Percentiles rank a stretch among this genome's conserved stretches.
Conservation (phyloP, 2,797 vertebrate genomes). For the Pelodytes ibericus region DNA sequence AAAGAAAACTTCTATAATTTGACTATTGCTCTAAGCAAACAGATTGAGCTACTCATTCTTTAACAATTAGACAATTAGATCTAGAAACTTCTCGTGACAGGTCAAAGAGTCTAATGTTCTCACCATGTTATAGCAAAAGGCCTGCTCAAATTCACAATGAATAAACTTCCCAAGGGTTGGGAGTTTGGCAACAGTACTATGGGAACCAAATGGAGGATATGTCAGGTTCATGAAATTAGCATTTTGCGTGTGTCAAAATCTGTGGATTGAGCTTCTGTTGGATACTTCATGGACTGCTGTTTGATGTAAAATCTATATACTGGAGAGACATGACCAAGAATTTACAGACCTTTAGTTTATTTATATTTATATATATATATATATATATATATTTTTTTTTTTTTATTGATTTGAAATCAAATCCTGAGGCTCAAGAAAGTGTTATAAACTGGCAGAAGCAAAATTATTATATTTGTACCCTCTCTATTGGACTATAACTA, state of each 20-base stretch:
- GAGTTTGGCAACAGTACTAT: neutral
- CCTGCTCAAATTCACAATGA: neutral
- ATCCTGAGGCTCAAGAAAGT: too few relatives aligned
- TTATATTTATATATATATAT: too few relatives aligned
- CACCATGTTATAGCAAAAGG: neutral
- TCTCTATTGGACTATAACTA: too few relatives aligned
- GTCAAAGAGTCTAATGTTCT: slow-evolving; percentile 29
- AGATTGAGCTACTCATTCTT: slow-evolving; percentile 31
- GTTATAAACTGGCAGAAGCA: too few relatives aligned
- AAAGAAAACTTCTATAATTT: slow-evolving; percentile 36
- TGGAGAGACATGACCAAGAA: too few relatives aligned
- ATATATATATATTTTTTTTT: too few relatives aligned
- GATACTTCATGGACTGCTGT: too few relatives aligned
- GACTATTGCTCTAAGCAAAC: slow-evolving; percentile 28
- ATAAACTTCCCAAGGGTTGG: slow-evolving; percentile 2
- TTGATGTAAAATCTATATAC: too few relatives aligned
- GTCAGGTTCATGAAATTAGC: slow-evolving; percentile 7
- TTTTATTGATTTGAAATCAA: too few relatives aligned
- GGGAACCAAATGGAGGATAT: slow-evolving; percentile 24
- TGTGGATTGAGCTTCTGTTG: neutral
- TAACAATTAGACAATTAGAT: slow-evolving; percentile 39
- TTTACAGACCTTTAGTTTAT: too few relatives aligned
- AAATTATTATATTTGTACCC: too few relatives aligned
- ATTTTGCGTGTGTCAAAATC: neutral
- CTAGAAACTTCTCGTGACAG: slow-evolving; percentile 26